These are phyloP conservation scores for Toxotes chatareus DNA, from an alignment of 2,113 vertebrate species.

Conservation along the genomic window DNA sequence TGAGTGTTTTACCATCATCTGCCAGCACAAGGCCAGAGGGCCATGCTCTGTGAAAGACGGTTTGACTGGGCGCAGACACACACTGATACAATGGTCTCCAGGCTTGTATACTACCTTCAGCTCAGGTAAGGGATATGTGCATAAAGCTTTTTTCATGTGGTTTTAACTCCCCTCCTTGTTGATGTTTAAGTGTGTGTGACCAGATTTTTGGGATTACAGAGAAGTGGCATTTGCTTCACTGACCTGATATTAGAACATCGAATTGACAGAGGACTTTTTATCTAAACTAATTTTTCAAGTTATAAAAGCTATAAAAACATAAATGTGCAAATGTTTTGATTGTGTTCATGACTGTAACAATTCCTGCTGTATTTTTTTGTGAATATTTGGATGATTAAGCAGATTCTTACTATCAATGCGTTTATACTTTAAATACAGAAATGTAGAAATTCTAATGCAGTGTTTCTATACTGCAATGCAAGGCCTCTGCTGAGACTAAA, in stretches of 20 bases:
- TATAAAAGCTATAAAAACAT: too few relatives aligned
- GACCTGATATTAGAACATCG: neutral
- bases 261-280: neutral
- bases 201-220: neutral
- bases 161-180: neutral
- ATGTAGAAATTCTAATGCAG: neutral
- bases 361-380: too few relatives aligned
- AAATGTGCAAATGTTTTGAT: too few relatives aligned
- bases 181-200: neutral
- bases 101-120: slow-evolving; percentile 53
- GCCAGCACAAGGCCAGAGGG: slow-evolving; percentile 42
- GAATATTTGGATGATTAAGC: too few relatives aligned
- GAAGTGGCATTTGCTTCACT: neutral
- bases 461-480: neutral
- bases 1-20: slow-evolving; percentile 31
- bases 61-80: slow-evolving; percentile 1
- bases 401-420: neutral
- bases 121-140: slow-evolving; percentile 59
- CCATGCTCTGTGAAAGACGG: slow-evolving; percentile 6
- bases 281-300: neutral
- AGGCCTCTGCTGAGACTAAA: too few relatives aligned
- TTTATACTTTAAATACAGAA: neutral
- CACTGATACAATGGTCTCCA: slow-evolving; percentile 58
- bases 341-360: too few relatives aligned
- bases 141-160: neutral